Evolutionary conservation across 1,140 invertebrate genomes (phyloP).

Genomic region (Caenorhabditis inopinata): DNA sequence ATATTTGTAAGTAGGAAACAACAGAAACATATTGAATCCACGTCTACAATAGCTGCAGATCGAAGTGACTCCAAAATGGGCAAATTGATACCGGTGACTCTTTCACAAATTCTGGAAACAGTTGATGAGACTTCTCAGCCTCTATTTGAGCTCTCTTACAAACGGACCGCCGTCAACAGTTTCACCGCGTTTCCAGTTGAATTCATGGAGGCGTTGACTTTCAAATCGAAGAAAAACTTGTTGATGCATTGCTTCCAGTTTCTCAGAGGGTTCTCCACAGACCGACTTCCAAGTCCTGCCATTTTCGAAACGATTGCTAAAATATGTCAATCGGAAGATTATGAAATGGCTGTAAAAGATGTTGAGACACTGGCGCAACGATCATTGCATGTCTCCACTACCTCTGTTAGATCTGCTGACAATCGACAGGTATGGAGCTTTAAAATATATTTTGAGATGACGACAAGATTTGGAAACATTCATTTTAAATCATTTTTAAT

Average conservation of each 20-base stretch:
- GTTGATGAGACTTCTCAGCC: not conserved
- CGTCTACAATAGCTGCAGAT: not conserved
- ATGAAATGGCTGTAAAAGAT: not conserved
- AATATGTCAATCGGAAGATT: not conserved
- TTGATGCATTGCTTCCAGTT: not conserved
- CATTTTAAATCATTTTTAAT: no score
- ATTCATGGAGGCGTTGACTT: conserved; percentile 38
- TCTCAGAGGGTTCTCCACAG: not conserved
- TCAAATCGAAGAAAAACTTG: conserved; percentile 33
- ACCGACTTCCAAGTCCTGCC: conserved; percentile 40
- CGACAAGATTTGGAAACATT: no score
- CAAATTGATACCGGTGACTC: not conserved
- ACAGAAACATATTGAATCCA: not conserved
- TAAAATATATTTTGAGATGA: no score
- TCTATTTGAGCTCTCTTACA: not conserved
- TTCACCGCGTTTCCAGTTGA: not conserved
- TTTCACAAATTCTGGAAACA: not conserved
- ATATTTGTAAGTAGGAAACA: conserved; percentile 42
- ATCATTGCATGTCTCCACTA: not conserved
- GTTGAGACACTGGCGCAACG: not conserved
- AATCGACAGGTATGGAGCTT: not conserved
- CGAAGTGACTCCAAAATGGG: not conserved
- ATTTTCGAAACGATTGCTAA: not conserved
- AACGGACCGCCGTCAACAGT: not conserved
- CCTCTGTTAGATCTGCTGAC: not conserved